Evolutionary conservation across 2,113 vertebrate species (phyloP).

Genomic region (Hemichromis elongatus): DNA sequence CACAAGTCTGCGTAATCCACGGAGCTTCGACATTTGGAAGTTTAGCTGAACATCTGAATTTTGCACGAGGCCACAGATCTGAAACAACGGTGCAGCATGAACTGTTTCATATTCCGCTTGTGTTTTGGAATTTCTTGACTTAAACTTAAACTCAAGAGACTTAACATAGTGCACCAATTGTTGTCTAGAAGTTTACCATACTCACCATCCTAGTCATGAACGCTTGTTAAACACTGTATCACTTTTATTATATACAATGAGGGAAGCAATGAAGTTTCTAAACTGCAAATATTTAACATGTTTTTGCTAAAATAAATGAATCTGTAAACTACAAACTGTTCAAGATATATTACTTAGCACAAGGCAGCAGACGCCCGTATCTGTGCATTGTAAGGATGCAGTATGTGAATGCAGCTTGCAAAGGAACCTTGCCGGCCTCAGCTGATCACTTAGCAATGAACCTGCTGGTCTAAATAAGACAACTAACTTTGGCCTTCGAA

Average conservation of each 20-base stretch:
- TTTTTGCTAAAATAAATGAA: not conserved
- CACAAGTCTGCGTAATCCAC: not conserved
- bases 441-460: not conserved
- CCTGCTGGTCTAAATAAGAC: not conserved
- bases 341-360: not conserved
- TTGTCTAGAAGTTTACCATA: not conserved
- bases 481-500: not conserved
- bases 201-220: not conserved
- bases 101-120: not conserved
- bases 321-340: not conserved
- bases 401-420: not conserved
- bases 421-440: not conserved
- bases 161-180: not conserved
- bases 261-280: not conserved
- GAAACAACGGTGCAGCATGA: not conserved
- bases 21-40: not conserved
- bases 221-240: not conserved
- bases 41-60: not conserved
- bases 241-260: not conserved
- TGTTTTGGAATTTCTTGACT: not conserved
- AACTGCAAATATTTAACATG: not conserved
- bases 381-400: not conserved
- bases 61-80: not conserved
- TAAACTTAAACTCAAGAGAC: not conserved
- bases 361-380: not conserved